Evolutionary conservation across 2,797 vertebrate species (phyloP).

Genomic region (Fringilla coelebs): DNA sequence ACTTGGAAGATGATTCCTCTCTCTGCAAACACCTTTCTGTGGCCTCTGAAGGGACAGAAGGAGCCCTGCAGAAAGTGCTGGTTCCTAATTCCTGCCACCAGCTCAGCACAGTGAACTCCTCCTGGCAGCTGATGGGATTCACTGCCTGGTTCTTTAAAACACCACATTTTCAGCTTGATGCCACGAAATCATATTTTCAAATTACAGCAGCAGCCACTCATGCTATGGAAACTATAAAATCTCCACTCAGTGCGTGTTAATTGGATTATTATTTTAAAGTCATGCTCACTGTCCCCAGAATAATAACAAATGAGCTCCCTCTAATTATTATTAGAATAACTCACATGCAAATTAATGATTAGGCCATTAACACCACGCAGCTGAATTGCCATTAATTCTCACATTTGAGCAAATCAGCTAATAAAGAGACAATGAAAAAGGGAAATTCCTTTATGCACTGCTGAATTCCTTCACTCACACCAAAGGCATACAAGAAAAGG

Average conservation of each 20-base stretch:
- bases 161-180: neutral
- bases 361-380: constrained; percentile 1
- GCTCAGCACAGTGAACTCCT: neutral
- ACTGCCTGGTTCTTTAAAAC: neutral
- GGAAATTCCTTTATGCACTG: neutral
- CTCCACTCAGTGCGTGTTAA: constrained; percentile 6
- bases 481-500: neutral
- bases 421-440: constrained; percentile 5
- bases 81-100: neutral
- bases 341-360: constrained; percentile 33
- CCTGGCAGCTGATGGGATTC: neutral
- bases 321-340: constrained; percentile 48
- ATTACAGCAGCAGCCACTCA: neutral
- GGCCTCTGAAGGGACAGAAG: neutral
- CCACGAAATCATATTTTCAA: neutral
- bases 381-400: constrained; percentile 25
- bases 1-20: neutral
- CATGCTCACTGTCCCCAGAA: neutral
- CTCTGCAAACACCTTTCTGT: neutral
- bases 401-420: constrained; percentile 2
- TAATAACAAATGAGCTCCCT: constrained; percentile 31
- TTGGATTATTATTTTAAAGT: constrained; percentile 59
- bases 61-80: neutral
- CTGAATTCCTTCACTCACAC: neutral
- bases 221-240: neutral